A percentile compares a stretch with the other conserved stretches of the same genome.
phyloP scores from a whole-genome alignment of 2,888 invertebrate species.

The Yponomeuta plumbellus region DNA sequence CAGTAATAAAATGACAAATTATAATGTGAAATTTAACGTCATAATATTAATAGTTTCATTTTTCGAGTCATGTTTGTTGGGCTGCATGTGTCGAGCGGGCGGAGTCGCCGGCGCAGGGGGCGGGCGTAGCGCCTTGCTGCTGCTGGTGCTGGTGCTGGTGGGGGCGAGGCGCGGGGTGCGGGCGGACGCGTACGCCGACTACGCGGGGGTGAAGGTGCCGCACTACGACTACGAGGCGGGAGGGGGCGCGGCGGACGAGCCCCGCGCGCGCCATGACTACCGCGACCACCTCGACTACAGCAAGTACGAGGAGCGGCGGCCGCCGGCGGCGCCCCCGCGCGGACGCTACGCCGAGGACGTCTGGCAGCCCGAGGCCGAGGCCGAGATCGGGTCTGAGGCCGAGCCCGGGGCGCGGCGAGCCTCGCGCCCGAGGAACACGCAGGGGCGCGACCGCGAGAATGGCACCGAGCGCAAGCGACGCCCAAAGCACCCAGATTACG shows the following conservation, averaged over 20 bases:
- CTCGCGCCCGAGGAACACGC: not conserved
- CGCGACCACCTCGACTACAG: conserved; percentile 16
- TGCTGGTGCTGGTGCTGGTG: conserved; percentile 33
- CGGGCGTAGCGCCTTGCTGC: conserved; percentile 25
- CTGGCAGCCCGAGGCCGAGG: too few relatives aligned
- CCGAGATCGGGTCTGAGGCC: not conserved
- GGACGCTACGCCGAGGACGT: not conserved
- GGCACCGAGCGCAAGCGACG: too few relatives aligned
- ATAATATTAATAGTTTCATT: conserved; percentile 55
- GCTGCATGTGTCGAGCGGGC: conserved; percentile 2
- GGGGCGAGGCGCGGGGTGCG: conserved; percentile 31
- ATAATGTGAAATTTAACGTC: conserved; percentile 36
- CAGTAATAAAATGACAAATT: not conserved
- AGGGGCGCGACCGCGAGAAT: not conserved
- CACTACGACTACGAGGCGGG: conserved; percentile 46
- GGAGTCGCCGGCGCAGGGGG: conserved; percentile 23
- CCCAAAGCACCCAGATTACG: too few relatives aligned
- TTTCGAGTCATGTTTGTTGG: conserved; percentile 41
- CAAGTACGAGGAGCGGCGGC: not conserved
- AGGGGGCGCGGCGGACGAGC: not conserved
- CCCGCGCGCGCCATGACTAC: not conserved
- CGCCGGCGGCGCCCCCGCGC: not conserved
- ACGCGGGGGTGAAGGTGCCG: conserved; percentile 52
- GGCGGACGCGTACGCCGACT: conserved; percentile 38
- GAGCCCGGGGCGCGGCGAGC: not conserved